These are phyloP conservation scores for Cinara cedri DNA, from an alignment of 2,888 invertebrate species.

Conservation along the genomic window DNA sequence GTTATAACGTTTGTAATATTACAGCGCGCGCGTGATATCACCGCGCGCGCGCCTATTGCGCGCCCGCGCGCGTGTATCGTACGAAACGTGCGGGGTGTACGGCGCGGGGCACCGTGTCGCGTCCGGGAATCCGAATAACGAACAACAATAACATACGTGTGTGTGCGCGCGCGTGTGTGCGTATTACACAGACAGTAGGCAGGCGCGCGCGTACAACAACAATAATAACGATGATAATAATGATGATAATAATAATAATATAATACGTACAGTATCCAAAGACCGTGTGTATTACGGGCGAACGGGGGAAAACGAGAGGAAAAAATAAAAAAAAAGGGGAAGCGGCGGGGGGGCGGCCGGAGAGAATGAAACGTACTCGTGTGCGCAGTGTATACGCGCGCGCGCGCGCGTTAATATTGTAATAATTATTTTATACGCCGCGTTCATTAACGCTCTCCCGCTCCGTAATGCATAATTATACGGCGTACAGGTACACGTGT, in stretches of 20 bases:
- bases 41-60: too few species aligned
- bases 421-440: neutral
- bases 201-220: constrained; percentile 2
- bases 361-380: too few species aligned
- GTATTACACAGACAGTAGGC: constrained; percentile 14
- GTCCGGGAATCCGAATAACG: constrained; percentile 17
- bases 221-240: too few species aligned
- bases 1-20: too few species aligned
- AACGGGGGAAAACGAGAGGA: neutral
- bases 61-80: too few species aligned
- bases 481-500: neutral
- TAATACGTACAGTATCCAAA: neutral
- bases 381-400: neutral
- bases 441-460: neutral
- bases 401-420: too few species aligned
- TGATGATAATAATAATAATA: neutral
- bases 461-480: too few species aligned
- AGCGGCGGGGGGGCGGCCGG: too few species aligned
- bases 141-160: constrained; percentile 26
- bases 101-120: constrained; percentile 24
- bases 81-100: too few species aligned
- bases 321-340: neutral
- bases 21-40: too few species aligned
- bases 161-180: constrained; percentile 11
- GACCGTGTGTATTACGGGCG: neutral